Base-by-base conservation (phyloP, 2,113 vertebrate genomes). In the Falco punctatus region DNA sequence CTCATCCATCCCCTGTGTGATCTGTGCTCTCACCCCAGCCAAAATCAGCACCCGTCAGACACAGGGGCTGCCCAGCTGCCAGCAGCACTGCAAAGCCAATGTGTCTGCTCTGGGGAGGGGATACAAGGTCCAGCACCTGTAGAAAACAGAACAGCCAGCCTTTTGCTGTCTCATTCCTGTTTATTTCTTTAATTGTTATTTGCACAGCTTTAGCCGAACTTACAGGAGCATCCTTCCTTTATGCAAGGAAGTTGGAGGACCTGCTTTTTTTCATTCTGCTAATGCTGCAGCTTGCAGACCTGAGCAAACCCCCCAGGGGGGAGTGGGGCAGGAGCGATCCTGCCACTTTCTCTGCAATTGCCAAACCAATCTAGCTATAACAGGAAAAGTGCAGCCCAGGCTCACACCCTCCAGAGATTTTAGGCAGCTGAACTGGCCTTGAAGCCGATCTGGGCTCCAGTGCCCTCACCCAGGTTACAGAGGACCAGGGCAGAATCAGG, bases 221-320 rank as follows among this genome's bases (percentile, higher is more conserved):
- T 42, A 58, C 1, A 64, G 35, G 5, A 81, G 5, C 44, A 44
- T 40, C 15, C 13, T 64, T 20, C 13, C 6, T 58, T 70, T 51
- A 13, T 32, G n/a, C 24, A 82, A 85, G 67, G 48, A 24, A 0
- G 0, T 9, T 64, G 28, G 23, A 82, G 52, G 10, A 38, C 3
- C 11, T 38, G 57, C 5, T 5, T 1, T 40, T 84, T 73, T 78
- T 38, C 40, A 38, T 51, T 78, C 44, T 71, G 30, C 23, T 35
- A 13, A 49, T 2, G 3, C 4, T 3, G 1, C 4, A 2, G 1
- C 44, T 71, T 0, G 0, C 16, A 81, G 51, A 46, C 26, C 24
- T 75, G 38, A 94, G 23, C 13, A 69, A 71, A 59, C 1, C 1
- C 28, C 19, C 6, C 3, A 44, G 15, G 26, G 26, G 8, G 67